These are phyloP conservation scores for Epinephelus moara DNA, from an alignment of 2,113 vertebrate genomes.

Conservation along the genomic window DNA sequence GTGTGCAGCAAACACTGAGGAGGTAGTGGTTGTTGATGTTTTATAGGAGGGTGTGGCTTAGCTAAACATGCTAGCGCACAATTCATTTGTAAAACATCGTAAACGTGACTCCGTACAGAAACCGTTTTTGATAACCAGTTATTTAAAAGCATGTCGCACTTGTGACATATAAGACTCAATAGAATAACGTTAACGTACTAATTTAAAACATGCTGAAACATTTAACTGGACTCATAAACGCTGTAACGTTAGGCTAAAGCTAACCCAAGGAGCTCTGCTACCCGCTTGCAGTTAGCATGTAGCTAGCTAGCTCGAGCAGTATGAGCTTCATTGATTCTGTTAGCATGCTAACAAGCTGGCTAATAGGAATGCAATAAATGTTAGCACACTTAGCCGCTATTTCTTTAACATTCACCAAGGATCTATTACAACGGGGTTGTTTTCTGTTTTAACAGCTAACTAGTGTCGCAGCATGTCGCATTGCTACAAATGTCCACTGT, in stretches of 20 bases:
- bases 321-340: background rate
- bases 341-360: slow-evolving; percentile 72
- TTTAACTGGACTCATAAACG: background rate
- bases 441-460: background rate
- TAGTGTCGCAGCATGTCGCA: background rate
- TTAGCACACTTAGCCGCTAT: background rate
- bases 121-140: background rate
- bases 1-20: background rate
- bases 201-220: background rate
- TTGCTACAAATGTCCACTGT: fast-evolving
- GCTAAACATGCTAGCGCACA: slow-evolving; percentile 39
- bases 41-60: slow-evolving; percentile 70
- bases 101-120: background rate
- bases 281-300: slow-evolving; percentile 32
- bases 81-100: background rate
- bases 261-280: background rate
- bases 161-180: fast-evolving
- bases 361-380: slow-evolving; percentile 7
- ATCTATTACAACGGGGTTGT: background rate
- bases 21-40: background rate
- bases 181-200: no score
- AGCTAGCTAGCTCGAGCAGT: slow-evolving; percentile 22
- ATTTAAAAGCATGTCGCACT: fast-evolving
- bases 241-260: background rate
- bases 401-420: background rate